A percentile compares a stretch with the other conserved stretches of the same genome.
Conservation (phyloP, 2,113 vertebrate species). For the Silurus meridionalis region DNA sequence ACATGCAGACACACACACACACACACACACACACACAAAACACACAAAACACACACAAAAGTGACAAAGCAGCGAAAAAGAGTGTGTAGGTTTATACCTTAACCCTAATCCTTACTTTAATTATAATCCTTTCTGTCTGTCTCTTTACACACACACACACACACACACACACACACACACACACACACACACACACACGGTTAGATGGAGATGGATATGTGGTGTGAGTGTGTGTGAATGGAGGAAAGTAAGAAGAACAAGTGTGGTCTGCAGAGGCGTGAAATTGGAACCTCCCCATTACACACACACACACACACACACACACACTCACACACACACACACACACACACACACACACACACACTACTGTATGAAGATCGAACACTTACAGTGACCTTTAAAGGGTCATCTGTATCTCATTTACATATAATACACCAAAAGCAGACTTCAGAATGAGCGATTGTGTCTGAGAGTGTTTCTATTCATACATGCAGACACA, state of each 20-base stretch:
- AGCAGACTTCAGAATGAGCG: constrained; percentile 26
- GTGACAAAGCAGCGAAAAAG: background rate
- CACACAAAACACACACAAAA: background rate
- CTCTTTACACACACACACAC: too few species aligned
- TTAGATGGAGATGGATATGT: constrained; percentile 64
- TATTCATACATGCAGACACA: constrained; percentile 18
- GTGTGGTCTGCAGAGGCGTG: constrained; percentile 69
- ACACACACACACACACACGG: constrained; percentile 24
- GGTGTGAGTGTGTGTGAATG: constrained; percentile 41
- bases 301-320: constrained; percentile 13
- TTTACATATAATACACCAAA: constrained; percentile 23
- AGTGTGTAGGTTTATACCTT: background rate
- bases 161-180: background rate
- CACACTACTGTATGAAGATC: background rate
- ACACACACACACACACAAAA: background rate
- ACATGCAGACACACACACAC: constrained; percentile 6
- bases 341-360: background rate
- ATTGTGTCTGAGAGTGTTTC: constrained; percentile 29
- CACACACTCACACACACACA: background rate
- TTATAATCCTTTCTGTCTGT: background rate
- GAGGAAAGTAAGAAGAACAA: constrained; percentile 45
- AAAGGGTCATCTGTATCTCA: constrained; percentile 17
- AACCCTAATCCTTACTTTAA: background rate
- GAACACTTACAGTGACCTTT: constrained; percentile 32
- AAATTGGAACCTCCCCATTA: constrained; percentile 72